Percentiles rank a stretch among this genome's conserved stretches.
phyloP scores from a whole-genome alignment of 2,888 invertebrate genomes.

The Tuberolachnus salignus region DNA sequence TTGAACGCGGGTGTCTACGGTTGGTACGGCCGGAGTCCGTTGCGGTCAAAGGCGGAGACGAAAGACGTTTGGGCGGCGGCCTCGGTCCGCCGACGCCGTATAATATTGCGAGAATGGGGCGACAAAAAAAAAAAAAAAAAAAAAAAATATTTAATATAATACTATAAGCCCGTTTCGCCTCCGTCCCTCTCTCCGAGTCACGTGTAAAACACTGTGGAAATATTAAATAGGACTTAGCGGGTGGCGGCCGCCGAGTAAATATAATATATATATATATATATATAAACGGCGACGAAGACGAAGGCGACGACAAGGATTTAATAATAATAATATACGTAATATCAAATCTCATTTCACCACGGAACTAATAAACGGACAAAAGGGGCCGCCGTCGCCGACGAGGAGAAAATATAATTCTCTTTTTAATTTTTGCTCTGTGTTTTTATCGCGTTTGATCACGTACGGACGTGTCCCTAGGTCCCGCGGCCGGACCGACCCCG shows the following conservation, averaged over 20 bases:
- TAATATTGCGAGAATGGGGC: neutral
- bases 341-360: conserved; percentile 51
- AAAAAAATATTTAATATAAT: conserved; percentile 7
- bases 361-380: conserved; percentile 47
- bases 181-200: neutral
- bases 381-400: conserved; percentile 1
- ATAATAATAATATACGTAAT: conserved; percentile 33
- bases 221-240: conserved; percentile 47
- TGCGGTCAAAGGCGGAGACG: no score
- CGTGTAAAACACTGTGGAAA: conserved; percentile 40
- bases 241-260: no score
- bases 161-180: conserved; percentile 17
- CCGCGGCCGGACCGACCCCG: neutral
- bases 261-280: no score
- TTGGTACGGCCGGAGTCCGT: no score
- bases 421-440: conserved; percentile 46
- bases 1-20: no score
- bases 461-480: conserved; percentile 29
- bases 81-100: no score
- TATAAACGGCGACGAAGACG: conserved; percentile 9
- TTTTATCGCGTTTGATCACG: conserved; percentile 51
- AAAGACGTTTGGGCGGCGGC: conserved; percentile 4
- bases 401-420: conserved; percentile 11
- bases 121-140: no score
- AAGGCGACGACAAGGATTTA: conserved; percentile 42